A percentile compares a stretch with the other conserved stretches of the same genome.
Evolutionary conservation across 1,140 invertebrate genomes (phyloP).

Genomic region (Pseudomyrmex flavicornis): DNA sequence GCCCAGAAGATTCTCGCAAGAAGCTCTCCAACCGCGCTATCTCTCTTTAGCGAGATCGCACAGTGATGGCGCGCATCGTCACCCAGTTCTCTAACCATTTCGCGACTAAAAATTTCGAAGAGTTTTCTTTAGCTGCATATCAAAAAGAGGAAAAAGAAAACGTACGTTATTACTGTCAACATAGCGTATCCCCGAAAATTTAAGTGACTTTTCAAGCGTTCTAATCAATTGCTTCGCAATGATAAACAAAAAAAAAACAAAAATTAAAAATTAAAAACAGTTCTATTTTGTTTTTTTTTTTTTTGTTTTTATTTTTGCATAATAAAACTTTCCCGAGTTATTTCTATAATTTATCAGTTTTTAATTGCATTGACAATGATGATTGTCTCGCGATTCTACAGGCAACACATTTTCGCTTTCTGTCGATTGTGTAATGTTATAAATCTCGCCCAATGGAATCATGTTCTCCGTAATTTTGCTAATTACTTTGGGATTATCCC

Average conservation of each 20-base stretch:
- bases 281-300: too few relatives aligned
- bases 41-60: slow-evolving; percentile 29
- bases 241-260: too few relatives aligned
- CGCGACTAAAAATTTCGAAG: slow-evolving; percentile 28
- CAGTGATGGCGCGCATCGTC: slow-evolving; percentile 10
- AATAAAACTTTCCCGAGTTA: too few relatives aligned
- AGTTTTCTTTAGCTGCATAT: background rate
- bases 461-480: slow-evolving; percentile 48
- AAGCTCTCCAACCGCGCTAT: slow-evolving; percentile 28
- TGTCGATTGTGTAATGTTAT: too few relatives aligned
- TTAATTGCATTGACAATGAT: background rate
- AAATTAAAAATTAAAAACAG: too few relatives aligned
- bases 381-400: background rate
- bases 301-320: too few relatives aligned
- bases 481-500: slow-evolving; percentile 42
- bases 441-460: slow-evolving; percentile 13
- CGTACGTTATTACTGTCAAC: background rate
- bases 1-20: slow-evolving; percentile 35
- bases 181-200: background rate
- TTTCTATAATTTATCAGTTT: too few relatives aligned
- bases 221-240: too few relatives aligned
- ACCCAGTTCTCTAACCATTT: background rate
- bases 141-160: too few relatives aligned
- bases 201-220: too few relatives aligned
- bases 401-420: too few relatives aligned